Percentiles rank a stretch among this genome's conserved stretches.
Evolutionary conservation across 1,140 invertebrate genomes (phyloP).

Genomic region (Adoxophyes honmai): DNA sequence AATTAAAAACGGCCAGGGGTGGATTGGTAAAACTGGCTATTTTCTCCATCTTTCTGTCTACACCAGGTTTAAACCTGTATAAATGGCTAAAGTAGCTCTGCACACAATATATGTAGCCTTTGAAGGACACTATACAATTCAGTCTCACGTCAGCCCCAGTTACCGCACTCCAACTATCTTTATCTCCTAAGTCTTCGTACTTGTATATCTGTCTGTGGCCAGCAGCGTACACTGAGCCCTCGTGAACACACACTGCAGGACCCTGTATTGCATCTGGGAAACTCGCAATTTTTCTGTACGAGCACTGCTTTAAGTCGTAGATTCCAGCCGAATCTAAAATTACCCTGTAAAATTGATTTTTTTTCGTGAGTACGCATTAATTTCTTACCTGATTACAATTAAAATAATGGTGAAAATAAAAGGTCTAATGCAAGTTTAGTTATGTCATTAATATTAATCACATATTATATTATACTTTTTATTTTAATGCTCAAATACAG

Average conservation of each 20-base stretch:
- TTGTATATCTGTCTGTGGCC: constrained; percentile 54
- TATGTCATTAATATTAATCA: too few relatives aligned
- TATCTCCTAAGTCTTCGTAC: constrained; percentile 37
- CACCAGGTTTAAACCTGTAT: constrained; percentile 47
- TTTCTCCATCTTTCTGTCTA: constrained; percentile 34
- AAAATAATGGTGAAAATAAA: too few relatives aligned
- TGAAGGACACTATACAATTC: constrained; percentile 45
- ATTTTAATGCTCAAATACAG: too few relatives aligned
- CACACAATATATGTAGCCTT: constrained; percentile 53
- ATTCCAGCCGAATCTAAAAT: constrained; percentile 44
- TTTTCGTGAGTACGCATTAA: too few relatives aligned
- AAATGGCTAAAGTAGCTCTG: constrained; percentile 56
- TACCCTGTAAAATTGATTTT: constrained; percentile 53
- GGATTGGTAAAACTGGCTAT: constrained; percentile 46
- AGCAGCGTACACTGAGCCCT: constrained; percentile 43
- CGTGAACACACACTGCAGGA: constrained; percentile 47
- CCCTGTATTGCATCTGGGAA: constrained; percentile 55
- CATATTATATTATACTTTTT: too few relatives aligned
- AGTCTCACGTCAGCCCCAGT: constrained; percentile 42
- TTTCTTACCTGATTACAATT: too few relatives aligned
- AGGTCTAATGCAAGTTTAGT: too few relatives aligned
- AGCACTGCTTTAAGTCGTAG: constrained; percentile 52
- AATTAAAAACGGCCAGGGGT: constrained; percentile 42
- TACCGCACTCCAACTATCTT: constrained; percentile 40
- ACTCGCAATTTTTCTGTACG: constrained; percentile 46